A percentile compares a stretch with the other conserved stretches of the same genome.
Evolutionary conservation across 1,140 invertebrate genomes (phyloP).

Genomic region (Conus ventricosus): DNA sequence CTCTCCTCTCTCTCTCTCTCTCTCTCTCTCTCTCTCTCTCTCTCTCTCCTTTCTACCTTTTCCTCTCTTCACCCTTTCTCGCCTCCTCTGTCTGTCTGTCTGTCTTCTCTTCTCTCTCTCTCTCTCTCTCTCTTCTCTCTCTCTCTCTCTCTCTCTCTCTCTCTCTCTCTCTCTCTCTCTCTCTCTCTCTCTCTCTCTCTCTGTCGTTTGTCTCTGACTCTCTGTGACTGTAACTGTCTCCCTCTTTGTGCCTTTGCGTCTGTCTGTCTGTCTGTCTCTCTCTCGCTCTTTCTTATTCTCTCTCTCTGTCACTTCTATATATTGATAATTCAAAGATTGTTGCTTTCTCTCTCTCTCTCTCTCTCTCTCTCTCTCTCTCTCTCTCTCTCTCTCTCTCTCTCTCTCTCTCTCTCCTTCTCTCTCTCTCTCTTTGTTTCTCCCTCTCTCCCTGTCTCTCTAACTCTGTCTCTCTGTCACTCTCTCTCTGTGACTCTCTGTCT

Average conservation of each 20-base stretch:
- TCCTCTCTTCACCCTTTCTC: neutral
- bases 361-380: too few relatives aligned
- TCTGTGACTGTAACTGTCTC: neutral
- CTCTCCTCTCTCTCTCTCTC: neutral
- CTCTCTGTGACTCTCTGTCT: too few relatives aligned
- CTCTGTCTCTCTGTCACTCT: too few relatives aligned
- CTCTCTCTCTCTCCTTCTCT: neutral
- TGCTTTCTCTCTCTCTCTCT: too few relatives aligned
- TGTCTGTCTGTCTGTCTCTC: neutral
- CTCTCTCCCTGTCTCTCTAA: too few relatives aligned
- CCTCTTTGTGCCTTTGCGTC: neutral
- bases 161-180: neutral
- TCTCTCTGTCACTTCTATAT: too few relatives aligned
- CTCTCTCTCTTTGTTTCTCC: too few relatives aligned
- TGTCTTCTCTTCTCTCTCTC: neutral
- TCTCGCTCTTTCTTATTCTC: too few relatives aligned
- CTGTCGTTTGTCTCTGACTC: neutral
- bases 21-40: neutral
- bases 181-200: neutral
- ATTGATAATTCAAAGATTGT: neutral
- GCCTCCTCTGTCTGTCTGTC: neutral
- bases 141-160: neutral
- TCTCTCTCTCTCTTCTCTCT: neutral
- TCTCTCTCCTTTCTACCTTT: neutral
- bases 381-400: neutral